Conservation (phyloP, 2,888 invertebrate species). For the Cynaeus angustus region DNA sequence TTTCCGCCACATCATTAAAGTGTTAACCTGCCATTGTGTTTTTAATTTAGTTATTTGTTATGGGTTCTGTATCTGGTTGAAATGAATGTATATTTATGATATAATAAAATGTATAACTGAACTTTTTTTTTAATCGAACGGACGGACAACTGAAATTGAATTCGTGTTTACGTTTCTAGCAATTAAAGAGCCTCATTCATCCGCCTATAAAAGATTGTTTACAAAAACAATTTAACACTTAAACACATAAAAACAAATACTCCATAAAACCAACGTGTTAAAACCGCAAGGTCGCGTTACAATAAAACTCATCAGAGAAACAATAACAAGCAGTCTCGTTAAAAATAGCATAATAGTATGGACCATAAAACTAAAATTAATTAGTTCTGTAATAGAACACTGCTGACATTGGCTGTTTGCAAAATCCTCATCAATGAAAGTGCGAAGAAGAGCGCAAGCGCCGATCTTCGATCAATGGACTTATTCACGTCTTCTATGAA, state of each 20-base stretch:
- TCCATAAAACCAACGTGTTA: constrained; percentile 51
- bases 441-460: constrained; percentile 45
- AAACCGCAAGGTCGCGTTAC: constrained; percentile 52
- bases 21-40: constrained; percentile 41
- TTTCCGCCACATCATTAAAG: no score
- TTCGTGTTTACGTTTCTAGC: constrained; percentile 47
- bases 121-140: no score
- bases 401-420: constrained; percentile 46
- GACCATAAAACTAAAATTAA: constrained; percentile 51
- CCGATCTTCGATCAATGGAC: constrained; percentile 49
- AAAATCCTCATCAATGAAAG: constrained; percentile 51
- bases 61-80: constrained; percentile 45
- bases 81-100: constrained; percentile 53
- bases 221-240: constrained; percentile 53
- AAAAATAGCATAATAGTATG: constrained; percentile 50
- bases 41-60: constrained; percentile 32
- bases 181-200: constrained; percentile 49
- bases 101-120: constrained; percentile 42
- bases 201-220: constrained; percentile 52
- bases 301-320: constrained; percentile 52
- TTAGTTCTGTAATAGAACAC: constrained; percentile 44
- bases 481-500: constrained; percentile 52
- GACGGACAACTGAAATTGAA: constrained; percentile 41
- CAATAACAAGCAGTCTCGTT: constrained; percentile 51
- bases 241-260: constrained; percentile 53